Percentiles rank a stretch among this genome's conserved stretches.
phyloP scores from a whole-genome alignment of 1,140 invertebrate species.

The Plodia interpunctella region DNA sequence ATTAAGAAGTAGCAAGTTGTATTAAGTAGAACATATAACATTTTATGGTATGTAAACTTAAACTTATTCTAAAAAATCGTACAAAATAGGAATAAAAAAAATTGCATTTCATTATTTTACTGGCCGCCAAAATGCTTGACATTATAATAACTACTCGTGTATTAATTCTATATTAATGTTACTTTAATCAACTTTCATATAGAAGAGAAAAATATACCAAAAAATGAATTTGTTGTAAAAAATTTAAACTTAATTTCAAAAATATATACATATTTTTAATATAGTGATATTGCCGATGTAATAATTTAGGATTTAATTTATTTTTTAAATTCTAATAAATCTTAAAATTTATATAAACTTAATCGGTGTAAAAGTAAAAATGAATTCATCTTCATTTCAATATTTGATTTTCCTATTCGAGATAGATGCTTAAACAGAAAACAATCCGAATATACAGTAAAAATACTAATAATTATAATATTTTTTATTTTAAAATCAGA shows the following conservation, averaged over 20 bases:
- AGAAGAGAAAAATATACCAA: no score
- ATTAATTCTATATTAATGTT: not conserved
- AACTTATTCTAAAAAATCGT: not conserved
- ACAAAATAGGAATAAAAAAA: conserved; percentile 2
- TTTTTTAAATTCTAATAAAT: no score
- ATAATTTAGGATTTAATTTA: no score
- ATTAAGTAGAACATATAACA: not conserved
- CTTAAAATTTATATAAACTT: no score
- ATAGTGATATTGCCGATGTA: no score
- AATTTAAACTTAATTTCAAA: no score
- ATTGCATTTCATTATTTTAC: conserved; percentile 15
- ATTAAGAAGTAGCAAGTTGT: not conserved
- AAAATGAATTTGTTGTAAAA: no score
- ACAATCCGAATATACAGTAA: not conserved
- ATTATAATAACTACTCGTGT: conserved; percentile 10
- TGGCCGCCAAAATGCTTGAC: conserved; percentile 24
- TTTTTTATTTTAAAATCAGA: conserved; percentile 11
- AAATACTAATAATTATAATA: conserved; percentile 6
- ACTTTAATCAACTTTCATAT: no score
- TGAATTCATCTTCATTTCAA: not conserved
- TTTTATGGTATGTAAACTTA: not conserved
- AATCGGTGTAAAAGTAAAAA: not conserved
- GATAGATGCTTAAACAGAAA: not conserved
- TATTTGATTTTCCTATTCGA: not conserved
- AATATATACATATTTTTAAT: no score